Conservation (phyloP, 2,797 vertebrate species). For the Psittacula derbiana region DNA sequence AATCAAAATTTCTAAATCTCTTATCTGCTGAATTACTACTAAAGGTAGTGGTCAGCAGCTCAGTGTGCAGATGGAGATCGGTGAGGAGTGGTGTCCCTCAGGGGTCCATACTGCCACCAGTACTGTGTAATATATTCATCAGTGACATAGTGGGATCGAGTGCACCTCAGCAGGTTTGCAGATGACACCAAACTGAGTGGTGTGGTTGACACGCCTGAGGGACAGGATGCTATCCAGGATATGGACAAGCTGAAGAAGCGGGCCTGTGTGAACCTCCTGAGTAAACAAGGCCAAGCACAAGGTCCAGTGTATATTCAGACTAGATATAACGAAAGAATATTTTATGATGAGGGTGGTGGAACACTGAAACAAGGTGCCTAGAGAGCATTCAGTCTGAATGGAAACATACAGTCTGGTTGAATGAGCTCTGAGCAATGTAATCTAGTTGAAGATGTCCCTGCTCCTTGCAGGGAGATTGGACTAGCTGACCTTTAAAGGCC, state of each 20-base stretch:
- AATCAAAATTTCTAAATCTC: neutral
- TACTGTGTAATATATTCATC: neutral
- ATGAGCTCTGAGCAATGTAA: neutral
- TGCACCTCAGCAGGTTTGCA: neutral
- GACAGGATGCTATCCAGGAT: neutral
- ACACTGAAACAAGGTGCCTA: neutral
- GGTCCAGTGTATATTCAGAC: neutral
- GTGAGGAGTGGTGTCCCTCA: neutral
- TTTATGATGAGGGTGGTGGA: neutral
- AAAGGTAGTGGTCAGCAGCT: neutral
- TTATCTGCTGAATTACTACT: neutral
- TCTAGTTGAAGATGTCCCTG: neutral
- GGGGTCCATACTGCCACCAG: neutral
- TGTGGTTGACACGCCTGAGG: neutral
- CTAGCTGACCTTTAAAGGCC: neutral
- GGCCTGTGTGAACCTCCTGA: neutral
- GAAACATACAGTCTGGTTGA: neutral
- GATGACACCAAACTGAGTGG: neutral
- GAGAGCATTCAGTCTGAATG: neutral
- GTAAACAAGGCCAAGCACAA: neutral
- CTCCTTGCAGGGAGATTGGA: neutral
- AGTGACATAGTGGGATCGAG: fast-evolving
- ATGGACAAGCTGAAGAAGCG: neutral
- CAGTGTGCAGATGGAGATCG: neutral
- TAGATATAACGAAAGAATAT: neutral